Evolutionary conservation across 2,888 invertebrate species (phyloP).

Genomic region (Caenorhabditis japonica): DNA sequence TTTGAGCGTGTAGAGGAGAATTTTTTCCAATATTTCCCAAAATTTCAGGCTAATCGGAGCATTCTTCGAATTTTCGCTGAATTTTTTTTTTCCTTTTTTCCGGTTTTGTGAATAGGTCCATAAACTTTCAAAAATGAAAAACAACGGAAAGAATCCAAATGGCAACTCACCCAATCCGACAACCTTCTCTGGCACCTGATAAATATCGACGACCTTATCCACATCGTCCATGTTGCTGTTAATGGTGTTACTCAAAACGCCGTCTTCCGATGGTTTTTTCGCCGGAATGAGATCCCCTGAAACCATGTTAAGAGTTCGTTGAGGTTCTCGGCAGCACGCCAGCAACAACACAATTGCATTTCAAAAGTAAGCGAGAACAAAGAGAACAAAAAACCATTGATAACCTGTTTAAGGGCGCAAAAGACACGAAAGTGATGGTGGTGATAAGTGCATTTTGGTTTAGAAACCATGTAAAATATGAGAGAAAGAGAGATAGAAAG

Average conservation of each 20-base stretch:
- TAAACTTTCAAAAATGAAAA: too few relatives aligned
- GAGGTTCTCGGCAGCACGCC: too few relatives aligned
- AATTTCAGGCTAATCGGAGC: too few relatives aligned
- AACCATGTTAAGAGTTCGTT: neutral
- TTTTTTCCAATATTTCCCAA: too few relatives aligned
- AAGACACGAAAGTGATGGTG: conserved; percentile 1
- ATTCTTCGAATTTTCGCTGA: too few relatives aligned
- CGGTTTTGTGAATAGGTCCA: too few relatives aligned
- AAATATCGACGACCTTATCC: conserved; percentile 27
- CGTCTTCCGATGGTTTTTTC: conserved; percentile 34
- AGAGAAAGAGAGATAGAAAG: neutral
- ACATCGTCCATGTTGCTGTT: conserved; percentile 37
- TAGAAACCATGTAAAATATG: conserved; percentile 1
- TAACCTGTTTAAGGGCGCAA: conserved; percentile 22
- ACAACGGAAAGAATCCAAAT: too few relatives aligned
- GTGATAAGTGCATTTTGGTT: conserved; percentile 9
- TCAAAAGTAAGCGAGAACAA: neutral
- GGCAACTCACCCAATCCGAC: conserved; percentile 36
- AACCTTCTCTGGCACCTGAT: conserved; percentile 40
- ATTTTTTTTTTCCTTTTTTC: too few relatives aligned
- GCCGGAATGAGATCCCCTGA: conserved; percentile 33
- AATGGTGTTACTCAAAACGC: too few relatives aligned
- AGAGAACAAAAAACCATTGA: neutral
- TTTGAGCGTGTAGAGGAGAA: too few relatives aligned
- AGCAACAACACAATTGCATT: too few relatives aligned